These are phyloP conservation scores for Suricata suricatta DNA, from an alignment of 2,113 vertebrate genomes.

Conservation along the genomic window DNA sequence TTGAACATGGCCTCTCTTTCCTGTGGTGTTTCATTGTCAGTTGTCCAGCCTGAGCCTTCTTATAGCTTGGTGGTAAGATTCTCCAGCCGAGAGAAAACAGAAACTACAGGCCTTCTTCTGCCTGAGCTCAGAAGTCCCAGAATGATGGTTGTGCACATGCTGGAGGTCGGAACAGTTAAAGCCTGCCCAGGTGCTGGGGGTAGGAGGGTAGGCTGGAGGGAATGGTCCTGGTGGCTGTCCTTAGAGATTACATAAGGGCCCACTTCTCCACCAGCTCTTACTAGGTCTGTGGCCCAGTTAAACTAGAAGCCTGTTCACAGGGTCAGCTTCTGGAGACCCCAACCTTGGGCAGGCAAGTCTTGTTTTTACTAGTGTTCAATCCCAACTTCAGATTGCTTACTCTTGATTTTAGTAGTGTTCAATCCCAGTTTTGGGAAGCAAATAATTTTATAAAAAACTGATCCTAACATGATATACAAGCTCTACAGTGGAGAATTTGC, in stretches of 20 bases:
- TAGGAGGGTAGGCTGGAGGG: neutral
- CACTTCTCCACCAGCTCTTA: neutral
- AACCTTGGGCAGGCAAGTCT: neutral
- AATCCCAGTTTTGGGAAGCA: neutral
- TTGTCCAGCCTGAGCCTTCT: neutral
- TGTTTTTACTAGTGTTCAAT: neutral
- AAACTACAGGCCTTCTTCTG: neutral
- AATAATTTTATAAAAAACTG: neutral
- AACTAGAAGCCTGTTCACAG: neutral
- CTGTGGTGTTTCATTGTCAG: neutral
- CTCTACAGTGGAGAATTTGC: neutral
- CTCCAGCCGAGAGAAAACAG: neutral
- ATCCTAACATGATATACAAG: neutral
- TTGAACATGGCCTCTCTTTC: neutral
- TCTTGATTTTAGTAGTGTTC: neutral
- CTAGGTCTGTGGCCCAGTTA: neutral
- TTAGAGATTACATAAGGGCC: neutral
- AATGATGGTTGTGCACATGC: neutral
- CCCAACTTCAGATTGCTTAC: neutral
- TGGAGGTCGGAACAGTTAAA: neutral
- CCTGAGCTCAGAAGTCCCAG: neutral
- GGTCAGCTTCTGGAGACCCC: neutral
- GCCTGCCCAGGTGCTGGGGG: neutral
- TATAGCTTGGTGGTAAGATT: neutral
- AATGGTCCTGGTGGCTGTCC: neutral